Evolutionary conservation across 2,113 vertebrate genomes (phyloP), one percentile per base, ranked within the genome.

Genomic region (Apistogramma diplotaenia): DNA sequence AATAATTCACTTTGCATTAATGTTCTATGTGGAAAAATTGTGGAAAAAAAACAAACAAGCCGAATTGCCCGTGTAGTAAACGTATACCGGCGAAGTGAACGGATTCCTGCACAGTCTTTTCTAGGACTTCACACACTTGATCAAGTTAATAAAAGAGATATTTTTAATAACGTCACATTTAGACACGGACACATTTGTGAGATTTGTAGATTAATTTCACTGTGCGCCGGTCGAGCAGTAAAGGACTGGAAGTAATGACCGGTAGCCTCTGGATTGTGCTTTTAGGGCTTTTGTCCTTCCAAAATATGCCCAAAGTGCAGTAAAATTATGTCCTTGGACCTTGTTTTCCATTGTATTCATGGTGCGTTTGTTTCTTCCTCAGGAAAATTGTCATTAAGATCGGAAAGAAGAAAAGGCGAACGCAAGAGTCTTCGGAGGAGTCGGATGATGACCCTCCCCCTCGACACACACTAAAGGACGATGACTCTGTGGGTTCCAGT

Each of bases 331-430:
- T 23, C 11, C 12, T 27, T 15, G 1, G 21, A 49, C 6, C 11
- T 29, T 49, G 35, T 23, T 75, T 83, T 74, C 8, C 0, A 40
- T 74, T 54, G 6, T 33, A 70, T 67, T 62, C 18, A 83, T 78
- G 3, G 2, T 73, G 12, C 86, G 6, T 58, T 59, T 71, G 78
- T 76, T 5, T 76, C 13, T 74, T 60, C 40, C 19, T 35, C 89
- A 99, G 98, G 76, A 99, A 99, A 93, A 97, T 99, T 67, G 97
- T 99, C 83, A 99, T 99, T 92, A 99, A 98, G 59, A 94, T 99
- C 89, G 97, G 97, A 86, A 98, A 97, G 94, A 99, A 98, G 94
- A 98, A 98, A 90, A 99, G 98, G 81, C 95, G 97, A 83, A 99
- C 98, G 95, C 97, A 96, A 0, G 97, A 97, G 51, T 98, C 97